phyloP scores from a whole-genome alignment of 2,888 invertebrate species.

The Pandemis cinnamomeana region DNA sequence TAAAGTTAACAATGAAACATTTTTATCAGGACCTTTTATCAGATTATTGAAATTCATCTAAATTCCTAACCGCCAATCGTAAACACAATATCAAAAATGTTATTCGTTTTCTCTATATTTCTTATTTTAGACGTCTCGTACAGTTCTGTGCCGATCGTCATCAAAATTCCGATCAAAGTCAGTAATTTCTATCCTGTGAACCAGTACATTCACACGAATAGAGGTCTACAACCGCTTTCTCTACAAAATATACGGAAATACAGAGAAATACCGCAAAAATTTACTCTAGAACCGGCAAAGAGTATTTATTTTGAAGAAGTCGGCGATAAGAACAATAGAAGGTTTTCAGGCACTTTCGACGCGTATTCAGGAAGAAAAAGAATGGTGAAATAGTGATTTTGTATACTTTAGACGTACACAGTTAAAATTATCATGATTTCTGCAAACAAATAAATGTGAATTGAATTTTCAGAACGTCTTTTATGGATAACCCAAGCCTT shows the following conservation, averaged over 20 bases:
- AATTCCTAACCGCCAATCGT: no score
- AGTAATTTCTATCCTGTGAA: neutral
- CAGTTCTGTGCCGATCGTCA: neutral
- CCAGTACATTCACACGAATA: neutral
- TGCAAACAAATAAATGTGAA: no score
- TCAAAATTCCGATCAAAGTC: neutral
- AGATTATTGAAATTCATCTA: no score
- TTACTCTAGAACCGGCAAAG: neutral
- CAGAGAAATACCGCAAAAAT: neutral
- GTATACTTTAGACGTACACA: neutral
- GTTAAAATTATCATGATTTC: no score
- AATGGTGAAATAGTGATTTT: conserved; percentile 4
- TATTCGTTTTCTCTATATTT: neutral
- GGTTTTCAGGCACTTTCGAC: neutral
- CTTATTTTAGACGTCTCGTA: neutral
- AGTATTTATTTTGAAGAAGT: conserved; percentile 2
- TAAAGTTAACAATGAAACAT: neutral
- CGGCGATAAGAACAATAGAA: neutral
- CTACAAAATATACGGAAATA: neutral
- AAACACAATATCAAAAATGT: neutral
- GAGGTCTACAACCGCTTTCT: neutral
- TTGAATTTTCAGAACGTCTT: no score
- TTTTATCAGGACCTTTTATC: neutral
- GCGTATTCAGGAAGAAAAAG: neutral
- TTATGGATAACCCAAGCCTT: no score